Evolutionary conservation across 2,888 invertebrate species (phyloP), one percentile per base, ranked within the genome.

Genomic region (Ephialtes manifestator): DNA sequence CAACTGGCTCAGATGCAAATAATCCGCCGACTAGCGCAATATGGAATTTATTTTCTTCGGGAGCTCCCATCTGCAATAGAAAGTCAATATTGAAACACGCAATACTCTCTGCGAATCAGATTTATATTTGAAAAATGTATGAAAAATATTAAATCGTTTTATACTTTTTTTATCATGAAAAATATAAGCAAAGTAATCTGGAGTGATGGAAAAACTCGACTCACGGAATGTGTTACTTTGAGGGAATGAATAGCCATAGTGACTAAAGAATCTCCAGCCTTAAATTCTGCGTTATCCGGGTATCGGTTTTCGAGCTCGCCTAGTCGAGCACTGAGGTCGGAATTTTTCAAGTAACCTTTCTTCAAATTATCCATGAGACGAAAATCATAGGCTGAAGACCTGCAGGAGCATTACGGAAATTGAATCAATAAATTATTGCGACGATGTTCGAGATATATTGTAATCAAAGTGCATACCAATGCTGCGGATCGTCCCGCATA

Each of bases 21-120:
- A 98, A 93, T 75, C 98, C 98, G 85, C 98, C 98, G 39, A 98
- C 94, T n/a, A 99, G 93, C 0, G 97, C 97, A 18, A 99, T 95
- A 91, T 97, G 97, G 91, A 97, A 96, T 94, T 98, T 98, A 1
- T 95, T 95, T 92, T 98, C 98, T 90, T 97, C 97, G 0, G 97
- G 96, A 1, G 96, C 95, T 0, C 97, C 97, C 85, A 97, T 95
- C 97, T 97, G 93, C n/a, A 93, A 91, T 89, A 89, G 84, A 39
- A 20, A 10, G 28, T 31, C 18, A 51, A 51, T 35, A 70, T 24
- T 70, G 7, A 51, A 63, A 53, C 35, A n/a, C 24, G 55, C 55
- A 24, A 55, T 55, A 24, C 10, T 55, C 8, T 39, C 39, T 2
- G 35, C 35, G 2, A 35, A 35, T 7, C 35, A 7, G 35, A 35